Conservation (phyloP, 1,140 invertebrate species). For the Bemisia tabaci region DNA sequence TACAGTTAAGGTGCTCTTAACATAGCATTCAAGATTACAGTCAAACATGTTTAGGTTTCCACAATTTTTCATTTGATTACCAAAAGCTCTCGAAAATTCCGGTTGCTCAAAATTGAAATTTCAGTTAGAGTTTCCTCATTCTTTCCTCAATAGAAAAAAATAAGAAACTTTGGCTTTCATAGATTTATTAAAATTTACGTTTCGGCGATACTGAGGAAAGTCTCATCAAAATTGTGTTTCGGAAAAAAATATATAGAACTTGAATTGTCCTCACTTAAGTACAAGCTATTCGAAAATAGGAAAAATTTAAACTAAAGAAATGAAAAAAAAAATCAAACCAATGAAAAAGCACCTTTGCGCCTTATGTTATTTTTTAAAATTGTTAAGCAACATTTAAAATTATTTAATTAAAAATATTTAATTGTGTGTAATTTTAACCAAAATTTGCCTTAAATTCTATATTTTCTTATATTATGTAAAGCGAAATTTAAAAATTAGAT, state of each 20-base stretch:
- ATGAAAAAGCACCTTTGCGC: neutral
- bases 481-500: neutral
- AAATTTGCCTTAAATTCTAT: neutral
- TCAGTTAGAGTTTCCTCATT: neutral
- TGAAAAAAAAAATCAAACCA: neutral
- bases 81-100: neutral
- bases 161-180: neutral
- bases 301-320: neutral
- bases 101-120: neutral
- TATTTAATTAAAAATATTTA: constrained; percentile 1
- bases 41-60: neutral
- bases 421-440: neutral
- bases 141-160: neutral
- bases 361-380: neutral
- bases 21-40: neutral
- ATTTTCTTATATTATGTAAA: constrained; percentile 1
- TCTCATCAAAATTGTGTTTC: neutral
- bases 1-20: neutral
- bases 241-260: neutral
- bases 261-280: neutral
- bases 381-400: neutral
- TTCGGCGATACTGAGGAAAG: neutral
- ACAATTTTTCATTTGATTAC: neutral
- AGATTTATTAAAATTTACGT: neutral
- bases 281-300: neutral